These are phyloP conservation scores for Automeris io DNA, from an alignment of 2,888 invertebrate species.

Conservation along the genomic window DNA sequence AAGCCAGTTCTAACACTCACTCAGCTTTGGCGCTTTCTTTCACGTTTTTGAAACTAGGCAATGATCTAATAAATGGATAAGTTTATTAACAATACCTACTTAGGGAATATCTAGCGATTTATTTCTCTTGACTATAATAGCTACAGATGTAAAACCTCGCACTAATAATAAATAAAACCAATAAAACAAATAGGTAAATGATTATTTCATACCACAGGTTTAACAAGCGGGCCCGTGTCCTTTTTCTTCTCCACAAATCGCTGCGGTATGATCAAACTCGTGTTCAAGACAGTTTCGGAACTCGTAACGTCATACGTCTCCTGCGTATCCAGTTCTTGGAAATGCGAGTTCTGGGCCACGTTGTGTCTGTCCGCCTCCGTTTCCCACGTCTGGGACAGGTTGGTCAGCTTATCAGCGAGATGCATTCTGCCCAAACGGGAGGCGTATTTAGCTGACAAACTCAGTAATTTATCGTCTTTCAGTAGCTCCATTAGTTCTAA, in stretches of 20 bases:
- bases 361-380: slow-evolving; percentile 43
- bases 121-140: too few relatives aligned
- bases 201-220: slow-evolving; percentile 53
- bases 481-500: slow-evolving; percentile 91
- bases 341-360: slow-evolving; percentile 47
- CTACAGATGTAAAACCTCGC: too few relatives aligned
- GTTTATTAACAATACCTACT: too few relatives aligned
- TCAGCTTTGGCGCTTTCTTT: too few relatives aligned
- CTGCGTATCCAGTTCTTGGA: slow-evolving; percentile 52
- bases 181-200: background rate
- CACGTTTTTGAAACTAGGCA: too few relatives aligned
- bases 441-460: slow-evolving; percentile 93
- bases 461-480: slow-evolving; percentile 85
- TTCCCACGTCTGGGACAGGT: slow-evolving; percentile 71
- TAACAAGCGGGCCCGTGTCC: slow-evolving; percentile 48
- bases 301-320: slow-evolving; percentile 59
- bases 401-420: slow-evolving; percentile 85
- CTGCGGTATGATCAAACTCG: slow-evolving; percentile 64
- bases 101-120: too few relatives aligned
- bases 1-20: too few relatives aligned
- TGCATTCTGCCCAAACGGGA: slow-evolving; percentile 85
- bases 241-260: slow-evolving; percentile 49
- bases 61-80: too few relatives aligned
- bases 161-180: background rate
- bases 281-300: slow-evolving; percentile 48